Evolutionary conservation across 2,113 vertebrate species (phyloP), one percentile per base, ranked within the genome.

Genomic region (Heloderma charlesbogerti): DNA sequence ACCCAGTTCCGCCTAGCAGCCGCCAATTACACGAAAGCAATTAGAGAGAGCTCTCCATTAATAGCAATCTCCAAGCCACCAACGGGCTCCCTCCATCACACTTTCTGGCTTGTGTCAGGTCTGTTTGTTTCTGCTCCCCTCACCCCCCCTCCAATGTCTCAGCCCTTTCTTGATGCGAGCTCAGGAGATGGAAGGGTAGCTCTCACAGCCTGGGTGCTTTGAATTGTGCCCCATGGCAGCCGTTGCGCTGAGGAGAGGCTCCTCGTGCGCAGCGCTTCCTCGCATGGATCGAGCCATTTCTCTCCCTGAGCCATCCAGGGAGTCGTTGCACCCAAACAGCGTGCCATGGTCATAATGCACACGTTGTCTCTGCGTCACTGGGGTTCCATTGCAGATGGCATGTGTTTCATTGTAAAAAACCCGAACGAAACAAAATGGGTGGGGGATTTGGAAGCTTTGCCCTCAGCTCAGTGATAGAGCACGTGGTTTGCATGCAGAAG

Each of bases 1-100:
- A 96, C 95, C 96, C 96, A 95, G 96, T 96, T 97, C 96, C 93
- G 95, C 95, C 94, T 94, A 95, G 96, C 96, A 96, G 96, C 95
- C 95, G 93, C 95, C 95, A 94, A 96, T 97, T 97, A 97, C 96
- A 96, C 95, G 95, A 96, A 97, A 95, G 96, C 96, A 96, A 96
- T 97, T 96, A 97, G 96, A 94, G 93, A 93, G 93, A 95, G 95
- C 95, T 97, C 95, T 95, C 96, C 95, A 96, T 96, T 96, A 96
- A 96, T 96, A 96, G 96, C 95, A 95, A 92, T 96, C 94, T 96
- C 95, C 95, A 92, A 95, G 92, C 94, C 51, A 57, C 95, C 96
- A 94, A 95, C 95, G 93, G 95, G 94, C 94, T 92, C 95, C 92
- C 95, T 96, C 95, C 94, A 96, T 96, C 96, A 96, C 95, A 95